phyloP scores from a whole-genome alignment of 2,113 vertebrate species.

The Crotalus horridus region DNA sequence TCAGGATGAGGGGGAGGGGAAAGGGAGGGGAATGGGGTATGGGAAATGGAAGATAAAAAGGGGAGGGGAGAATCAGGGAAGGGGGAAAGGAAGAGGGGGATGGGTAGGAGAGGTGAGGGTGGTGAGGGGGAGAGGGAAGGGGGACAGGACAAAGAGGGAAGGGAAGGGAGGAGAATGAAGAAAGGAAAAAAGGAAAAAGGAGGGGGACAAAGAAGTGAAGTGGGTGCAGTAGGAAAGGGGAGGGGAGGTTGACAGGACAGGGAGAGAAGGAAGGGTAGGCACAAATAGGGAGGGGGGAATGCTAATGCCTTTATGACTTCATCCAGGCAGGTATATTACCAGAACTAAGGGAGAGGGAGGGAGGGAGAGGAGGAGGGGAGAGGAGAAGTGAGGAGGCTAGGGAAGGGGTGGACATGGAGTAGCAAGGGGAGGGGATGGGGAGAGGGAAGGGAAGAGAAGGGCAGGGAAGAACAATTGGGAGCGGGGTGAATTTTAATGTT shows the following conservation, averaged over 20 bases:
- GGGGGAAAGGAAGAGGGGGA: background rate
- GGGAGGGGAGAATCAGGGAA: too few species aligned
- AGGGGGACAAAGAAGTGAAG: too few species aligned
- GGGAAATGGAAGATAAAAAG: background rate
- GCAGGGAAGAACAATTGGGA: background rate
- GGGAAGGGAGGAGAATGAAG: background rate
- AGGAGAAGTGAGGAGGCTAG: accelerated
- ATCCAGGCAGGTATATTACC: too few species aligned
- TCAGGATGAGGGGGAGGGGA: too few species aligned
- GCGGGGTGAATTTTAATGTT: background rate
- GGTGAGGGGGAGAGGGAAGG: background rate
- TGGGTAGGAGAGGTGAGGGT: too few species aligned
- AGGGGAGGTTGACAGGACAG: too few species aligned
- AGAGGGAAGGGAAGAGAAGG: background rate
- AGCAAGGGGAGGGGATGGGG: too few species aligned
- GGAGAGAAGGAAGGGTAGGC: too few species aligned
- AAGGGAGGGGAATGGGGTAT: background rate
- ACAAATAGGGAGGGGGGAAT: background rate
- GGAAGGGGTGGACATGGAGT: too few species aligned
- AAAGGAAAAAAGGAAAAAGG: background rate
- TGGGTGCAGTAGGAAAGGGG: too few species aligned
- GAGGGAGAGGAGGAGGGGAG: too few species aligned
- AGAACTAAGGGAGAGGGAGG: too few species aligned
- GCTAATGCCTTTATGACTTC: background rate
- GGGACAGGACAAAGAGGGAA: background rate